Base-by-base conservation (phyloP, 1,140 invertebrate genomes). In the Temnothorax nylanderi region DNA sequence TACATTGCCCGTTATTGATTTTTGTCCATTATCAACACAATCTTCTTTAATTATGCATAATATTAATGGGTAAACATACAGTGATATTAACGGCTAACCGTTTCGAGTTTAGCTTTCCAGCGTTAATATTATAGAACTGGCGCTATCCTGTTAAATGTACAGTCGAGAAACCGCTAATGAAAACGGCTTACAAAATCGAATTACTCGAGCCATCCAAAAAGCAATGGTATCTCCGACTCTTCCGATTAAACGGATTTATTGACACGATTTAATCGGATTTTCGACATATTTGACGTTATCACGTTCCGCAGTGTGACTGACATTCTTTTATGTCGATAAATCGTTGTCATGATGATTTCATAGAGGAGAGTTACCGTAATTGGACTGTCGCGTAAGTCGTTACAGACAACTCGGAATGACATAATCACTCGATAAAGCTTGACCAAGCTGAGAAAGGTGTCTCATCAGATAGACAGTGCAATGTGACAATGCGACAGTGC, bases 1-100 rank as follows among this genome's bases (percentile, higher is more conserved):
- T 81, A 56, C 16, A 81, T 72, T 54, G 16, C 34, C n/a, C 6
- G 49, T 44, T 81, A 81, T 81, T 71, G 65, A 41, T 81, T 81
- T 71, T 81, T 65, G 60, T 78, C 18, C 11, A 56, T 37, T 56
- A 41, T 18, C 47, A 37, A 32, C 16, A 56, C 65, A 72, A 56
- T 58, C 65, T 81, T 72, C 76, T 78, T 78, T 81, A 81, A 72
- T 81, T 81, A 81, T 71, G 47, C 5, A 56, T 26, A 41, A 72
- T 56, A 44, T 81, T 71, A 81, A 81, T 71, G 8, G 21, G 18
- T 44, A 71, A 56, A 41, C 49, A 41, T 71, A 26, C 6, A 69
- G 34, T 56, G 37, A 81, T 51, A 32, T 72, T 72, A 81, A 81
- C 11, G 13, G 49, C 18, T 32, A 41, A 64, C 26, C 56, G 11